Percentiles rank a stretch among this genome's conserved stretches.
Evolutionary conservation across 2,888 invertebrate species (phyloP).

Genomic region (Clusia tigrina): DNA sequence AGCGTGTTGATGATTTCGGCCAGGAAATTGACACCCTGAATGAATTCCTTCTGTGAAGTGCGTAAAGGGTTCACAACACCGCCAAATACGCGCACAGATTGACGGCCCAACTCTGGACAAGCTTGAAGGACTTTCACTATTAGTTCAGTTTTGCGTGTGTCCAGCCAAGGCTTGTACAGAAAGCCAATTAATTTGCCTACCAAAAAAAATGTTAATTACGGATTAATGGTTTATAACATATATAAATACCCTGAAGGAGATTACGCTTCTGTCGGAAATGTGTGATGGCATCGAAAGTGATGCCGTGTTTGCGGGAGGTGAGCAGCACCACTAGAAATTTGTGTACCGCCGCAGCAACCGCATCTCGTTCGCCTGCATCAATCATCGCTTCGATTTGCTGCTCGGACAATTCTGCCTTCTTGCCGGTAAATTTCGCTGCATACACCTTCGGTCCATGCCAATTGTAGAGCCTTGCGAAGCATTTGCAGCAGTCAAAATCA

Average conservation of each 20-base stretch:
- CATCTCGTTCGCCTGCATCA: conserved; percentile 60
- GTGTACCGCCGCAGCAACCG: conserved; percentile 70
- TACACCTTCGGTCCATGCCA: conserved; percentile 76
- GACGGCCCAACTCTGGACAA: conserved; percentile 77
- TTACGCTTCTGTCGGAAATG: conserved; percentile 58
- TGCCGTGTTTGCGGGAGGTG: conserved; percentile 78
- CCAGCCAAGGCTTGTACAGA: conserved; percentile 75
- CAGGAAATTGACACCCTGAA: conserved; percentile 46
- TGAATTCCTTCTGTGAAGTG: conserved; percentile 36
- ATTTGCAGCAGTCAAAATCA: conserved; percentile 72
- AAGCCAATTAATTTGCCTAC: conserved; percentile 68
- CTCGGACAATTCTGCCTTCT: neutral
- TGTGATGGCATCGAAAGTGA: conserved; percentile 77
- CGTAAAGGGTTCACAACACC: conserved; percentile 69
- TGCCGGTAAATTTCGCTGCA: conserved; percentile 57
- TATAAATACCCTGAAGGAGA: conserved; percentile 48
- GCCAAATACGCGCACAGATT: conserved; percentile 69
- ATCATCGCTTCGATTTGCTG: conserved; percentile 27
- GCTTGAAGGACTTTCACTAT: conserved; percentile 71
- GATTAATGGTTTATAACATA: neutral
- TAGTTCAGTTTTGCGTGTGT: conserved; percentile 71
- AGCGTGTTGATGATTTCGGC: conserved; percentile 50
- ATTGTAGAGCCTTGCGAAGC: conserved; percentile 74
- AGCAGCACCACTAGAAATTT: conserved; percentile 77
- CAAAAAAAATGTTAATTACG: neutral